Conservation (phyloP, 2,888 invertebrate genomes). For the Folsomia candida region DNA sequence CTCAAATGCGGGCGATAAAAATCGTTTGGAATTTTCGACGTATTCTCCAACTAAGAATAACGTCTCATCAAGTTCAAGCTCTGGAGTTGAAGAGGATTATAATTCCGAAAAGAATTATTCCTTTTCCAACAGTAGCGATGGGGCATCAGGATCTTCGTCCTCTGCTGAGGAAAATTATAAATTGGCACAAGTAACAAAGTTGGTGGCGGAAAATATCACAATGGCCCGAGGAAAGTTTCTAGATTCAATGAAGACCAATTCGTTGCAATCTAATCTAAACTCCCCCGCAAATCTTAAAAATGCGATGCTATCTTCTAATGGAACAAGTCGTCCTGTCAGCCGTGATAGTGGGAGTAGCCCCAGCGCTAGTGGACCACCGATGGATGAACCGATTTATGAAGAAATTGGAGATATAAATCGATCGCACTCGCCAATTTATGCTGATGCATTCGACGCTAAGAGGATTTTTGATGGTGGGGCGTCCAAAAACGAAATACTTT, state of each 20-base stretch:
- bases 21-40: conserved; percentile 37
- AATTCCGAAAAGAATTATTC: conserved; percentile 50
- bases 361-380: conserved; percentile 9
- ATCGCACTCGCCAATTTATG: conserved; percentile 55
- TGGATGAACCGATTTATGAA: conserved; percentile 50
- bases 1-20: neutral
- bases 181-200: conserved; percentile 37
- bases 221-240: conserved; percentile 50
- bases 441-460: conserved; percentile 54
- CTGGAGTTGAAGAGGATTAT: conserved; percentile 50
- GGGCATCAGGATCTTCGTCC: conserved; percentile 17
- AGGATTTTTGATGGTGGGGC: conserved; percentile 70
- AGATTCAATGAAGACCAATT: conserved; percentile 47
- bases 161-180: conserved; percentile 42
- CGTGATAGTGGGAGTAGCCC: conserved; percentile 8
- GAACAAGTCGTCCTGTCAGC: neutral
- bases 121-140: conserved; percentile 37
- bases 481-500: conserved; percentile 84
- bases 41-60: conserved; percentile 39
- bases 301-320: neutral
- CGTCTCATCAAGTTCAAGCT: conserved; percentile 45
- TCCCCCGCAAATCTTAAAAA: neutral
- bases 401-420: conserved; percentile 55
- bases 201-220: conserved; percentile 46
- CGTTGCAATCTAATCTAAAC: conserved; percentile 11